These are phyloP conservation scores for Drosophila micromelanica DNA, from an alignment of 1,140 invertebrate species.

Conservation along the genomic window DNA sequence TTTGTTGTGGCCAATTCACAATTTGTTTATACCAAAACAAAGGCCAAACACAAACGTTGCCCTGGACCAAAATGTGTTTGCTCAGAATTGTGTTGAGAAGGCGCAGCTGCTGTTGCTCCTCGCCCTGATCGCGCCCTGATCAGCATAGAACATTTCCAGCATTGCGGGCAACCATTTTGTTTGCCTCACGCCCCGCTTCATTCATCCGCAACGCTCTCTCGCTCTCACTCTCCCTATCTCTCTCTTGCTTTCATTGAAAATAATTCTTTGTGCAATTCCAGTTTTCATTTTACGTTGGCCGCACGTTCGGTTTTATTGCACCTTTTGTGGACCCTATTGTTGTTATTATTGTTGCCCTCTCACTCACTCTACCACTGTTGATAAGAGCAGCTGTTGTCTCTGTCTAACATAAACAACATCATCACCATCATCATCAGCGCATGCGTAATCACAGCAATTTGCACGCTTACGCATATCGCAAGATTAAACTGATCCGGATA, in stretches of 20 bases:
- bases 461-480: slow-evolving; percentile 81
- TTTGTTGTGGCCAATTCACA: background rate
- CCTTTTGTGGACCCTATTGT: slow-evolving; percentile 58
- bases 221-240: background rate
- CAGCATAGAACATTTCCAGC: background rate
- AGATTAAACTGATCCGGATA: slow-evolving; percentile 74
- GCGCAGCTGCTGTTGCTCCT: slow-evolving; percentile 29
- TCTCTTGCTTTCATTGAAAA: background rate
- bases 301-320: slow-evolving; percentile 74
- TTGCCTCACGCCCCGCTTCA: slow-evolving; percentile 69
- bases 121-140: slow-evolving; percentile 1
- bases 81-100: slow-evolving; percentile 11
- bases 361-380: slow-evolving; percentile 18
- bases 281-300: slow-evolving; percentile 25
- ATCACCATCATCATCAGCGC: slow-evolving; percentile 18
- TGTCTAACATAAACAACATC: slow-evolving; percentile 12
- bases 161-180: slow-evolving; percentile 65
- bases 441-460: slow-evolving; percentile 75
- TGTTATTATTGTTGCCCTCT: slow-evolving; percentile 29
- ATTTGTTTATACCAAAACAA: slow-evolving; percentile 7
- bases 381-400: slow-evolving; percentile 19
- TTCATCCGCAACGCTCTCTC: slow-evolving; percentile 20
- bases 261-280: slow-evolving; percentile 25
- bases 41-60: background rate
- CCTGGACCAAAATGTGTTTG: slow-evolving; percentile 14